Conservation (phyloP, 2,113 vertebrate genomes). For the Pristiophorus japonicus region DNA sequence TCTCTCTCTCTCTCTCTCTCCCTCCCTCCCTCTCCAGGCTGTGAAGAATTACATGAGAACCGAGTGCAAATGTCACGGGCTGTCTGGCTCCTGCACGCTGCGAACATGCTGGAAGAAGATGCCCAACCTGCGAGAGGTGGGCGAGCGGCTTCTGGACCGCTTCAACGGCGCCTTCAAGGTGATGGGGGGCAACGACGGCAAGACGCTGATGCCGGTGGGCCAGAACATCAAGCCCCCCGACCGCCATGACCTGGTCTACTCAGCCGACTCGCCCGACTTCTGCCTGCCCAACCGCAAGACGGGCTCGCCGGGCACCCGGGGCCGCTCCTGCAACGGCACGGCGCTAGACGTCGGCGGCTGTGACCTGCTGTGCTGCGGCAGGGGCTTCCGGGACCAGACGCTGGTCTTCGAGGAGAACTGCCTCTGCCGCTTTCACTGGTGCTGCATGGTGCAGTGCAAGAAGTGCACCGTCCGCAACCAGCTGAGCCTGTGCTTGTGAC, state of each 20-base stretch:
- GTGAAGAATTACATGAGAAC: conserved; percentile 91
- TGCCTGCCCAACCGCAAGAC: conserved; percentile 88
- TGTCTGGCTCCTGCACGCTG: conserved; percentile 90
- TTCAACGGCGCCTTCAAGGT: conserved; percentile 94
- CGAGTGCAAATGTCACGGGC: conserved; percentile 93
- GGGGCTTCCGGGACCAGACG: conserved; percentile 80
- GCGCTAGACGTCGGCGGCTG: conserved; percentile 91
- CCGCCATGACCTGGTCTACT: conserved; percentile 88
- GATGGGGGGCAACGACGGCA: conserved; percentile 93
- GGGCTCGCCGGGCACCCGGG: conserved; percentile 81
- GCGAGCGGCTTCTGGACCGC: conserved; percentile 79
- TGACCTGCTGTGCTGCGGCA: conserved; percentile 86
- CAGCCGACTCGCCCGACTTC: conserved; percentile 89
- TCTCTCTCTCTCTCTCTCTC: not conserved
- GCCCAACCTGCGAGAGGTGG: conserved; percentile 90
- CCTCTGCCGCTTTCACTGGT: conserved; percentile 95
- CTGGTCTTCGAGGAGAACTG: conserved; percentile 92
- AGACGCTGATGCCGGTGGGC: conserved; percentile 82
- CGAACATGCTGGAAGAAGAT: conserved; percentile 97
- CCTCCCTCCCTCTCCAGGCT: conserved; percentile 57
- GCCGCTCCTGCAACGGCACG: conserved; percentile 86
- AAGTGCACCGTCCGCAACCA: conserved; percentile 87
- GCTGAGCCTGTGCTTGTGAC: conserved; percentile 83
- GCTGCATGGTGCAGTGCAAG: conserved; percentile 92
- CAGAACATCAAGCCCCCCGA: conserved; percentile 86